Evolutionary conservation across 1,140 invertebrate genomes (phyloP).

Genomic region (Teleogryllus occipitalis): DNA sequence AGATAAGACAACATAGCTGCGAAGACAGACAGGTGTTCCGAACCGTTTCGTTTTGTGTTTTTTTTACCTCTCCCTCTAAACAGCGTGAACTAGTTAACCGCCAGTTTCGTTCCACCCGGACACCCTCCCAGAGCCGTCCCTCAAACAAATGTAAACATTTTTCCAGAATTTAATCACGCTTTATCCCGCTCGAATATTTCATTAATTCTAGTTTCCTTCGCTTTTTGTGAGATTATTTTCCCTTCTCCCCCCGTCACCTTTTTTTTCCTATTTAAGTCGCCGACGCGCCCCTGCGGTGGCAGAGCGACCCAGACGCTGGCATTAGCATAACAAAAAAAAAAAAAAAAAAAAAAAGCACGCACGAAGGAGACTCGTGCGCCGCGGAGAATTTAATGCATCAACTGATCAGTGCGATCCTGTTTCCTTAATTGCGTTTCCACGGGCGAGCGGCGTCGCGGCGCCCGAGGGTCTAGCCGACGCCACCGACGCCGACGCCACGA

Average conservation of each 20-base stretch:
- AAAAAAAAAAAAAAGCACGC: neutral
- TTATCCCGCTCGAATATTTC: neutral
- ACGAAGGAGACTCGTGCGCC: neutral
- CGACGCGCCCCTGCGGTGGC: no score
- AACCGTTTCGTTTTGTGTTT: neutral
- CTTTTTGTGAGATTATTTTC: conserved; percentile 2
- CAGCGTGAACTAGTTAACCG: neutral
- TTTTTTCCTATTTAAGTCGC: neutral
- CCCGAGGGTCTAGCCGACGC: no score
- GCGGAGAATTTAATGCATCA: neutral
- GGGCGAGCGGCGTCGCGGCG: neutral
- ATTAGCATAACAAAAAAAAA: conserved; percentile 6
- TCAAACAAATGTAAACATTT: neutral
- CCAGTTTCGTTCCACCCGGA: neutral
- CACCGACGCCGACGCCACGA: neutral
- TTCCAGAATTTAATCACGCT: neutral
- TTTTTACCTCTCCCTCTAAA: neutral
- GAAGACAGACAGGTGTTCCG: no score
- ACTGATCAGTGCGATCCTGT: neutral
- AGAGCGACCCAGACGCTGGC: no score
- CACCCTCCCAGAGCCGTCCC: neutral
- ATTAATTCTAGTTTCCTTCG: neutral
- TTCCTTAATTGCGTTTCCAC: neutral
- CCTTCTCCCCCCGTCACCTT: neutral
- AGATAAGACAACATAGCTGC: no score